Base-by-base conservation (phyloP, 2,888 invertebrate species). In the Leuctra nigra region DNA sequence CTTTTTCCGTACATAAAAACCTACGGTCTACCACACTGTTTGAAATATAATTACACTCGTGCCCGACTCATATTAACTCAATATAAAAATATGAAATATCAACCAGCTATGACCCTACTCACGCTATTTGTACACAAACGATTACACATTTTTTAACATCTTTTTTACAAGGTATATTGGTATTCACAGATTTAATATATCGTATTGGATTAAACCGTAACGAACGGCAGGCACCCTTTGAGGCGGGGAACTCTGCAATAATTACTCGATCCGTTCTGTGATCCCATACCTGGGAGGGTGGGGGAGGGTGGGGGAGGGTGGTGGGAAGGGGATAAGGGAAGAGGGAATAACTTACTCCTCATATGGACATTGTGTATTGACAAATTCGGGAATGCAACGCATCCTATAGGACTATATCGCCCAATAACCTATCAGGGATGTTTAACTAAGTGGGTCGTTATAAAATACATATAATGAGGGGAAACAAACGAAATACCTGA, bases 11-110 rank as follows among this genome's bases (percentile, higher is more conserved):
- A 41, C 20, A 41, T 48, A 33, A 48, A 47, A 48, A 3, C 47
- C 41, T 18, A 18, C 16, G 16, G 4, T 22, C 20, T 3, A 33
- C 33, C 50, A 50, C 35, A 33, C 9, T 6, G 11, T 47, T 23
- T n/a, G 18, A 50, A 20, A 20, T 35, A 50, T 50, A 50, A 35
- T 50, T 50, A 33, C 50, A 50, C 13, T 50, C 35, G 50, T 50
- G 50, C 33, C 23, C 16, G 18, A 33, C 50, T 50, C 35, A 35
- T 50, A 35, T 35, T 50, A 35, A 50, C 50, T 35, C 48, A 50
- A 35, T 50, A 35, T 6, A 18, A 50, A 35, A 50, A 50, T 18
- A 35, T 33, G 16, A 50, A 50, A 50, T 14, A 50, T 23, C 9
- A 50, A 33, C n/a, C 18, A 47, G n/a, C 33, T 9, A 33, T 48